These are phyloP conservation scores for Pica pica DNA, from an alignment of 2,113 vertebrate genomes.

Conservation along the genomic window DNA sequence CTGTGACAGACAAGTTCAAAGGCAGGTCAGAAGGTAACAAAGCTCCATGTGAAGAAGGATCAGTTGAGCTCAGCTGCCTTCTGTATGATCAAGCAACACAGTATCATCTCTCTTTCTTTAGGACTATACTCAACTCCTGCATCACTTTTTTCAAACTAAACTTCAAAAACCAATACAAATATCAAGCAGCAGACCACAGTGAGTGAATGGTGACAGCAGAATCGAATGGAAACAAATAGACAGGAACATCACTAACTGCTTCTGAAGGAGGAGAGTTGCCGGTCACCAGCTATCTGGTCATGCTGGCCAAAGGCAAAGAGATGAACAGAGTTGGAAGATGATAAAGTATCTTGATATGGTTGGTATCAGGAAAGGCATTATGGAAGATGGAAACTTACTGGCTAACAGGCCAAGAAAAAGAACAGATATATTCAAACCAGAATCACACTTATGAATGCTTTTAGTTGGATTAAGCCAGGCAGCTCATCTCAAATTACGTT, in stretches of 20 bases:
- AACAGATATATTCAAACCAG: background rate
- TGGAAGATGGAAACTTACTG: background rate
- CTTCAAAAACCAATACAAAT: background rate
- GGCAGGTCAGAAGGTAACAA: conserved; percentile 23
- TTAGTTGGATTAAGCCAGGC: background rate
- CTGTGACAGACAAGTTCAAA: conserved; percentile 21
- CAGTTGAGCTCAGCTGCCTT: background rate
- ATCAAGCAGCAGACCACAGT: background rate
- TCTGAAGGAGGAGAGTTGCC: background rate
- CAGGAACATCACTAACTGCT: background rate
- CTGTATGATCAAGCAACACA: background rate
- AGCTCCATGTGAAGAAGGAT: background rate
- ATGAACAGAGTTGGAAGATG: background rate
- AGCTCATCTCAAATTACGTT: background rate
- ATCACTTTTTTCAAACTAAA: background rate
- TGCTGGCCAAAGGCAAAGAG: background rate
- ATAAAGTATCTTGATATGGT: background rate
- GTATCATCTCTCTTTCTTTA: background rate
- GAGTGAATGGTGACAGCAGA: background rate
- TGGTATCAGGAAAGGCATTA: background rate
- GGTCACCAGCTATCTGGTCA: background rate
- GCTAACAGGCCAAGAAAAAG: background rate
- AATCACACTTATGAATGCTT: background rate
- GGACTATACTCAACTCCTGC: background rate
- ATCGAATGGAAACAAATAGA: background rate